Conservation (phyloP, 2,113 vertebrate species). For the Probosciger aterrimus region DNA sequence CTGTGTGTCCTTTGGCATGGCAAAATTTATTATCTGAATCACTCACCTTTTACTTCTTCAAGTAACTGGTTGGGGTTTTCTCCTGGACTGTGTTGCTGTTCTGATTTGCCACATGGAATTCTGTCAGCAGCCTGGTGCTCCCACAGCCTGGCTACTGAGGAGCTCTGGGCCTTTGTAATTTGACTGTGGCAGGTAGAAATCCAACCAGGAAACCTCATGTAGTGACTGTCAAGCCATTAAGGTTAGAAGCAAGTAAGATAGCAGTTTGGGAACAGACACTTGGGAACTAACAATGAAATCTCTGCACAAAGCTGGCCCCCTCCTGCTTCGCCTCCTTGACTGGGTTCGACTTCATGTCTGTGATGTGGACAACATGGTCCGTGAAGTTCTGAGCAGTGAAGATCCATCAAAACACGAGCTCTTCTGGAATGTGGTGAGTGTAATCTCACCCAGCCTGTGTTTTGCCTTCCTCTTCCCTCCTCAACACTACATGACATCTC, state of each 20-base stretch:
- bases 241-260: neutral
- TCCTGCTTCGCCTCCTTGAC: slow-evolving; percentile 90
- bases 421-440: slow-evolving; percentile 91
- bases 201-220: neutral
- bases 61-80: neutral
- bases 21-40: neutral
- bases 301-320: slow-evolving; percentile 79
- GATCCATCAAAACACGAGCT: slow-evolving; percentile 81
- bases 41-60: neutral
- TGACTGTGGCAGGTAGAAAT: neutral
- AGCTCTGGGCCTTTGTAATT: neutral
- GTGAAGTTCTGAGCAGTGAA: slow-evolving; percentile 89
- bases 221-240: neutral
- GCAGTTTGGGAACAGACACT: neutral
- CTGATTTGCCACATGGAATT: neutral
- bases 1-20: neutral
- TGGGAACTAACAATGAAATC: neutral
- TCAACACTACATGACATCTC: neutral
- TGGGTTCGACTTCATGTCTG: slow-evolving; percentile 93
- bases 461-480: neutral
- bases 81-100: neutral
- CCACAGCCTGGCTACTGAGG: neutral
- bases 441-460: neutral
- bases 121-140: neutral
- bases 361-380: slow-evolving; percentile 85